Percentiles rank a stretch among this genome's conserved stretches.
Evolutionary conservation across 2,888 invertebrate species (phyloP).

Genomic region (Ceramica pisi): DNA sequence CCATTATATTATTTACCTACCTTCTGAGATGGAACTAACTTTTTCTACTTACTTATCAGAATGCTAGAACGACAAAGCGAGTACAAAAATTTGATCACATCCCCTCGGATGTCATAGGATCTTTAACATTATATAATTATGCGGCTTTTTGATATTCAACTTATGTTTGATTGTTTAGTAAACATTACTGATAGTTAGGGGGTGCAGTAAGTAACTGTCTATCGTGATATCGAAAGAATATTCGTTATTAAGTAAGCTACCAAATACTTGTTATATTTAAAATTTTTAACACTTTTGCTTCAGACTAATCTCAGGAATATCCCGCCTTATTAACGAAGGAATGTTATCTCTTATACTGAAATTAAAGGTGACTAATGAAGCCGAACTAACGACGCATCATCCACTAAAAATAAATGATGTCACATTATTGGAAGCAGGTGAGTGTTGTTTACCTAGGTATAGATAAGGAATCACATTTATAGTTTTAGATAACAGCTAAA

Average conservation of each 20-base stretch:
- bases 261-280: not conserved
- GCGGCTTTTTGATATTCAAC: no score
- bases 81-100: no score
- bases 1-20: no score
- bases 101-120: no score
- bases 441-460: conserved; percentile 12
- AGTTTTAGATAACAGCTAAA: conserved; percentile 2
- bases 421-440: conserved; percentile 16
- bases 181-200: no score
- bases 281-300: conserved; percentile 1
- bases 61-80: no score
- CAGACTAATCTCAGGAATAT: conserved; percentile 19
- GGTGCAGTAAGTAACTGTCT: no score
- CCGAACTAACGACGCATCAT: conserved; percentile 2
- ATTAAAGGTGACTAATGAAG: conserved; percentile 29
- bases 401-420: conserved; percentile 15
- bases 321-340: conserved; percentile 18
- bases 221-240: not conserved
- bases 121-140: no score
- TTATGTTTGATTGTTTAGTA: no score
- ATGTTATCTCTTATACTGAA: conserved; percentile 28
- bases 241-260: not conserved
- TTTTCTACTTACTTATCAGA: not conserved
- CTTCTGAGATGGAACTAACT: not conserved
- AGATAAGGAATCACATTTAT: conserved; percentile 19